Evolutionary conservation across 2,888 invertebrate genomes (phyloP).

Genomic region (Torymus tubicola): DNA sequence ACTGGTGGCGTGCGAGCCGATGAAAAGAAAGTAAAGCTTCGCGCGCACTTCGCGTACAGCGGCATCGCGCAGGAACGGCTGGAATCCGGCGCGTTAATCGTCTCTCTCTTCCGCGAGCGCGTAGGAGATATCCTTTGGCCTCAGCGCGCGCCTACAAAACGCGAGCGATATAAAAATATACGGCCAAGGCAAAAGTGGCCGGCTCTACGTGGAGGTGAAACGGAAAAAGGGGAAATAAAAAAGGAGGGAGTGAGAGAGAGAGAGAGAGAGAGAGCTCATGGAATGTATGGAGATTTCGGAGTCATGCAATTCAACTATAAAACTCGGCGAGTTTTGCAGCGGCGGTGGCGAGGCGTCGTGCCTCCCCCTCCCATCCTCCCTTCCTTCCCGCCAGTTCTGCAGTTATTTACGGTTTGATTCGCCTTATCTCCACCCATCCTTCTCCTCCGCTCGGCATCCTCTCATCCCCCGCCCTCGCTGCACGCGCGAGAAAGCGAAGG

Average conservation of each 20-base stretch:
- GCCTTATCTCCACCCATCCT: conserved; percentile 73
- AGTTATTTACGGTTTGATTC: conserved; percentile 77
- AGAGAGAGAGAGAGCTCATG: conserved; percentile 62
- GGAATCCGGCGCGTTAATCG: conserved; percentile 56
- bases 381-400: conserved; percentile 72
- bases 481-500: conserved; percentile 56
- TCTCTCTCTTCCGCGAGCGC: conserved; percentile 51
- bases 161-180: conserved; percentile 72
- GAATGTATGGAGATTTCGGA: conserved; percentile 74
- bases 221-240: conserved; percentile 61
- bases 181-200: conserved; percentile 50
- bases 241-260: conserved; percentile 46
- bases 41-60: conserved; percentile 23
- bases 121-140: conserved; percentile 39
- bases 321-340: conserved; percentile 76
- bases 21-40: conserved; percentile 56
- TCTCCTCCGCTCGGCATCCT: conserved; percentile 60
- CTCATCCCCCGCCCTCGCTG: conserved; percentile 48
- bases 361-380: conserved; percentile 64
- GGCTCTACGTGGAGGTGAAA: conserved; percentile 43
- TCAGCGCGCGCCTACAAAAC: conserved; percentile 27
- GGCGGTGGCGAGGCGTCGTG: conserved; percentile 69
- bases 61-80: conserved; percentile 39
- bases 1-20: conserved; percentile 39
- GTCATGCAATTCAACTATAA: conserved; percentile 77